Evolutionary conservation across 2,888 invertebrate species (phyloP).

Genomic region (Diaprepes abbreviatus): DNA sequence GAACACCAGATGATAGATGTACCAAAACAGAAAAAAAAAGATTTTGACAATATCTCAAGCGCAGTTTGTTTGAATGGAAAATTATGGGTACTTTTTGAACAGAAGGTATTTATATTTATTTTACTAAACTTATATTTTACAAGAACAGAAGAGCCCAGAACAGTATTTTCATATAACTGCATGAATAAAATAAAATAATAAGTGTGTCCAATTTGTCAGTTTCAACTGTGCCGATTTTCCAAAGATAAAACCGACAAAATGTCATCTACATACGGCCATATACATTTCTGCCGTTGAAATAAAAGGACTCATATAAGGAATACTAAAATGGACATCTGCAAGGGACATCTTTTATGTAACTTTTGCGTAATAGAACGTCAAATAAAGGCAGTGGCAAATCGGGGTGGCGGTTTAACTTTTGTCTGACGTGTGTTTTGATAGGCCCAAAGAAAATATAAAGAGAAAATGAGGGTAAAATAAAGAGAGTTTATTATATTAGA

Average conservation of each 20-base stretch:
- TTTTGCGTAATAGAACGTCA: neutral
- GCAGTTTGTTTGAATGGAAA: no score
- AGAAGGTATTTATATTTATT: no score
- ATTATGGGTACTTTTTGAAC: no score
- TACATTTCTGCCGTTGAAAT: neutral
- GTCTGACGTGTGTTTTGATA: neutral
- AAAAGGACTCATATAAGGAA: neutral
- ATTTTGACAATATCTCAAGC: no score
- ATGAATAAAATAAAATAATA: no score
- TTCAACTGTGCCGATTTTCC: neutral
- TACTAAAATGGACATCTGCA: neutral
- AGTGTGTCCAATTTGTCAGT: no score
- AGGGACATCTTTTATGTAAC: constrained; percentile 4
- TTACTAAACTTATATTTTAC: no score
- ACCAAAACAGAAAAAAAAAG: no score
- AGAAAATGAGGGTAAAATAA: neutral
- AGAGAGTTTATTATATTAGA: neutral
- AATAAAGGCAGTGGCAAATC: neutral
- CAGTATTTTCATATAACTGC: no score
- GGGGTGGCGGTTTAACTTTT: neutral
- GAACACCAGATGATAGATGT: no score
- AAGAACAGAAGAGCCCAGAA: no score
- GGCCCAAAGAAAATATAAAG: neutral
- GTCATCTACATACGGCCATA: neutral
- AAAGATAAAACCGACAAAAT: constrained; percentile 1